Conservation (phyloP, 2,888 invertebrate genomes). For the Melanophora roralis region DNA sequence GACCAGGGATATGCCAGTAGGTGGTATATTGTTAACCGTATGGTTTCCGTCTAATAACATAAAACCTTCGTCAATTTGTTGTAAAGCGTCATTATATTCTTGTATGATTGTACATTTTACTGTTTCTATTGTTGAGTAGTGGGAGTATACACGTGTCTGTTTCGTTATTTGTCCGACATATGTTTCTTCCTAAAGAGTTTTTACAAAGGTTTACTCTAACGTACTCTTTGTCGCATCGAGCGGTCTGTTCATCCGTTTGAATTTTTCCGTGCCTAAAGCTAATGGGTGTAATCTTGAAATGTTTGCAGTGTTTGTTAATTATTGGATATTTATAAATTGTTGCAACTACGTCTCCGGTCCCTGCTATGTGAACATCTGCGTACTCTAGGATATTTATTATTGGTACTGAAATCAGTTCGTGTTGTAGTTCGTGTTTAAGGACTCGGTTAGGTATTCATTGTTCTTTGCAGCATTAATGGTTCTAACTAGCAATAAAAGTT, state of each 20-base stretch:
- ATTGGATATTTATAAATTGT: neutral
- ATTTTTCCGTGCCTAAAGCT: neutral
- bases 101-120: neutral
- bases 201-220: neutral
- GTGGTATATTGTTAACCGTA: neutral
- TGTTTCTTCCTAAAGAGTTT: neutral
- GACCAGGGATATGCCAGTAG: neutral
- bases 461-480: neutral
- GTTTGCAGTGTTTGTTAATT: neutral
- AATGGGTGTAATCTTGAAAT: neutral
- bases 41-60: conserved; percentile 13
- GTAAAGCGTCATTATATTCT: neutral
- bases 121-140: conserved; percentile 1
- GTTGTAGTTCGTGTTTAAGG: too few relatives aligned
- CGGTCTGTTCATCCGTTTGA: neutral
- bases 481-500: neutral
- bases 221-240: neutral
- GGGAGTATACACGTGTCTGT: conserved; percentile 1
- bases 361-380: too few relatives aligned
- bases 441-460: neutral
- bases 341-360: neutral
- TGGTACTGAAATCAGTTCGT: too few relatives aligned
- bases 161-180: neutral
- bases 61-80: conserved; percentile 11
- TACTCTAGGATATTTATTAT: too few relatives aligned